Percentiles rank a stretch among this genome's conserved stretches.
Evolutionary conservation across 2,113 vertebrate genomes (phyloP).

Genomic region (Ictalurus furcatus): DNA sequence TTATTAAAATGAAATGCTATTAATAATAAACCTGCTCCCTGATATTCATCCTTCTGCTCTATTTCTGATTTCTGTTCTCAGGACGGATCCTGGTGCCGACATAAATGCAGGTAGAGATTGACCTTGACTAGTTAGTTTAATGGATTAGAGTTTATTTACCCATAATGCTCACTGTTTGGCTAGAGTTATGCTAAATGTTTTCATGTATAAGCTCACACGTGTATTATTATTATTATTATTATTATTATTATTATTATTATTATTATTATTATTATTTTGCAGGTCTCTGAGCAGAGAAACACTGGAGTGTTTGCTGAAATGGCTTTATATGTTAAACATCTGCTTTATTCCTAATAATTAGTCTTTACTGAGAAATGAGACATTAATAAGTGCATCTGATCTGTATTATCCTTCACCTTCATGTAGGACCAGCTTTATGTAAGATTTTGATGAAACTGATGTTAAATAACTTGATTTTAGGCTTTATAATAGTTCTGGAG

Average conservation of each 20-base stretch:
- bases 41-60: background rate
- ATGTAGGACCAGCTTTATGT: background rate
- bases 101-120: background rate
- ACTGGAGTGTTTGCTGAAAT: background rate
- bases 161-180: background rate
- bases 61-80: conserved; percentile 7
- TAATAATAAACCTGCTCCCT: background rate
- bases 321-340: background rate
- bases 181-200: background rate
- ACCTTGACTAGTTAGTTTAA: background rate
- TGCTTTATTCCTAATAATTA: background rate
- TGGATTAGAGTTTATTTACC: background rate
- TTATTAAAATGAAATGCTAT: background rate
- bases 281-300: background rate
- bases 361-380: background rate
- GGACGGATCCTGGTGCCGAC: conserved; percentile 51
- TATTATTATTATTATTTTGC: background rate
- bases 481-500: background rate
- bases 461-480: background rate
- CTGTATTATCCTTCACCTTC: background rate
- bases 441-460: background rate
- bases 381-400: background rate
- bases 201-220: background rate
- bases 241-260: too few relatives aligned
- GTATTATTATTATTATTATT: background rate